These are phyloP conservation scores for Numenius phaeopus DNA, from an alignment of 2,797 vertebrate species.

Conservation along the genomic window DNA sequence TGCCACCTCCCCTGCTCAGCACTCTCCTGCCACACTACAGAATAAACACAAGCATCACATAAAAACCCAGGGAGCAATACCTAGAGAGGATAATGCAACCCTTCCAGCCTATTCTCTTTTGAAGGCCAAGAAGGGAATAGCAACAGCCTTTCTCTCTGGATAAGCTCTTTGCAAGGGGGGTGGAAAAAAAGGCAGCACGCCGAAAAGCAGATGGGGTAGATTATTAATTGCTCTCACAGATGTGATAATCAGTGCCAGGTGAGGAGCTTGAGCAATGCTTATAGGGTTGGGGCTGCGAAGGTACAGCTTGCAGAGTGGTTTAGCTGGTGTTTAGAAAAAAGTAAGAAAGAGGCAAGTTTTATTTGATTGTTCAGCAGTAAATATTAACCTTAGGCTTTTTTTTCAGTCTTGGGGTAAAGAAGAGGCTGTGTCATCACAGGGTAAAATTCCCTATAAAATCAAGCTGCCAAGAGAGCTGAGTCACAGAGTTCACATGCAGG, in stretches of 20 bases:
- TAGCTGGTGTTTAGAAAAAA: background rate
- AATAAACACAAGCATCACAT: background rate
- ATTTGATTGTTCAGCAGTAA: constrained; percentile 32
- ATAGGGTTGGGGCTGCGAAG: background rate
- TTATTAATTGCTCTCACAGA: background rate
- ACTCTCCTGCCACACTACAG: background rate
- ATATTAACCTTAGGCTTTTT: constrained; percentile 28
- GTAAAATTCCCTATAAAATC: background rate
- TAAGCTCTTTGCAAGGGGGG: background rate
- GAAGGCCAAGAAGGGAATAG: background rate
- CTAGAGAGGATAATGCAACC: background rate
- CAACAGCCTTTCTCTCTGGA: background rate
- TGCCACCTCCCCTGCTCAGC: background rate
- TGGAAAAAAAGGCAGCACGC: background rate
- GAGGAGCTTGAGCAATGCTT: background rate
- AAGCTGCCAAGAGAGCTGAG: background rate
- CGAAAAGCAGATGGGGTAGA: background rate
- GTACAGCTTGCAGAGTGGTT: background rate
- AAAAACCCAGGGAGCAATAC: background rate
- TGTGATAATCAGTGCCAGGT: background rate
- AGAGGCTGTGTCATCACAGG: background rate
- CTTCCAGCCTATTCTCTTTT: background rate
- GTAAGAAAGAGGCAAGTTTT: background rate
- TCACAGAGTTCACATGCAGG: background rate
- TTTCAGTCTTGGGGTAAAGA: background rate